These are phyloP conservation scores for Oncorhynchus keta DNA, from an alignment of 2,113 vertebrate genomes.

Conservation along the genomic window DNA sequence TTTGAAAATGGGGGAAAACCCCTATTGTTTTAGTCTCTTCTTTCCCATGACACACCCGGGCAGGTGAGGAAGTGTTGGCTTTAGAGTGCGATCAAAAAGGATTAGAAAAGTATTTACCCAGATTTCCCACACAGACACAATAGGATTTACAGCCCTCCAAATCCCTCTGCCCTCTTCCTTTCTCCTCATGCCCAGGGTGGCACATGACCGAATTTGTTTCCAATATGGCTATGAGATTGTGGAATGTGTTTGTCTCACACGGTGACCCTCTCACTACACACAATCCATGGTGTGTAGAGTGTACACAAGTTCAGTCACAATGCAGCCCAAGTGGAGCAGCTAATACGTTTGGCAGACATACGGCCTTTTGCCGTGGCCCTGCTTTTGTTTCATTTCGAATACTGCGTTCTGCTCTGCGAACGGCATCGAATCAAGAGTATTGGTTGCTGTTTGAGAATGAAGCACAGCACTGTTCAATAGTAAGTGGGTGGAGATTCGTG, in stretches of 20 bases:
- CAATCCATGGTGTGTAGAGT: neutral
- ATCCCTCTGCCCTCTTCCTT: slow-evolving; percentile 29
- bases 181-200: slow-evolving; percentile 48
- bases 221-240: neutral
- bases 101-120: slow-evolving; percentile 70
- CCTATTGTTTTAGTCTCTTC: neutral
- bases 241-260: slow-evolving; percentile 37
- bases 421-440: no score
- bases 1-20: neutral
- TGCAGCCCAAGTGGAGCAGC: neutral
- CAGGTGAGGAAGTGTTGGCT: slow-evolving; percentile 74
- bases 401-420: neutral
- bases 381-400: neutral
- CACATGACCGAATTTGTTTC: slow-evolving; percentile 47
- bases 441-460: no score
- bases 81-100: slow-evolving; percentile 52
- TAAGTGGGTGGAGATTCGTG: neutral
- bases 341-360: neutral
- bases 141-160: slow-evolving; percentile 62
- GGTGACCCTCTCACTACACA: neutral
- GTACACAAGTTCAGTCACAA: neutral
- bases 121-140: slow-evolving; percentile 67
- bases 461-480: neutral
- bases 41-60: slow-evolving; percentile 61
- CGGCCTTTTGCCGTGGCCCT: neutral